Base-by-base conservation (phyloP, 2,797 vertebrate genomes). In the Enteromius treurensis region DNA sequence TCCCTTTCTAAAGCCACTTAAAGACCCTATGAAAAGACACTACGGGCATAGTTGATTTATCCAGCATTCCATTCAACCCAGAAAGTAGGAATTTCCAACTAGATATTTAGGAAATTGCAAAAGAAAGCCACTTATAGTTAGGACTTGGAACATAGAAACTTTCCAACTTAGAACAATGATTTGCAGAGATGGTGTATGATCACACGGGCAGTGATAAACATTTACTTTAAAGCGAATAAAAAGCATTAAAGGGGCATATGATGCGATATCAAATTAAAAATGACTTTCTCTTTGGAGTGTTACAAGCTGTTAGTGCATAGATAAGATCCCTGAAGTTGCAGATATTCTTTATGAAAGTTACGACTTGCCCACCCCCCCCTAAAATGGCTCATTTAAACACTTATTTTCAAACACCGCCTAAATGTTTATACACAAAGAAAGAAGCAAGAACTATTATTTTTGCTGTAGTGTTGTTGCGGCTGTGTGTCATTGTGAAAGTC, bases 1-100 rank as follows among this genome's bases (percentile, higher is more conserved):
- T 76, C 64, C 21, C 55, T 26, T 80, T 80, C 78, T 77, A 83
- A 69, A 71, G 77, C 42, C 19, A 82, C 51, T 79, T 37, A 71
- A 78, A 81, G 9, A 75, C 14, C 80, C 23, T 5, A 5, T 77
- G 64, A 77, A 77, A 77, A 53, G n/a, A 65, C 23, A 67, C 49
- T 49, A 45, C 37, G 42, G 64, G 42, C 40, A 47, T 8, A 81
- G 37, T 23, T 4, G 26, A 79, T 45, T 65, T 67, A 65, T 64
- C 40, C 58, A 2, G 1, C 23, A 51, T 65, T 78, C 60, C 6
- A 78, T 78, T 78, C 3, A 51, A 79, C 77, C 34, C 19, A 11
- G 42, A 47, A 77, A 45, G 76, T 64, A 26, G 58, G 17, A 79
- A 37, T n/a, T 67, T 49, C 19, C 42, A 49, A 32, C 75, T 71